Conservation (phyloP, 2,113 vertebrate genomes). For the Clinocottus analis region DNA sequence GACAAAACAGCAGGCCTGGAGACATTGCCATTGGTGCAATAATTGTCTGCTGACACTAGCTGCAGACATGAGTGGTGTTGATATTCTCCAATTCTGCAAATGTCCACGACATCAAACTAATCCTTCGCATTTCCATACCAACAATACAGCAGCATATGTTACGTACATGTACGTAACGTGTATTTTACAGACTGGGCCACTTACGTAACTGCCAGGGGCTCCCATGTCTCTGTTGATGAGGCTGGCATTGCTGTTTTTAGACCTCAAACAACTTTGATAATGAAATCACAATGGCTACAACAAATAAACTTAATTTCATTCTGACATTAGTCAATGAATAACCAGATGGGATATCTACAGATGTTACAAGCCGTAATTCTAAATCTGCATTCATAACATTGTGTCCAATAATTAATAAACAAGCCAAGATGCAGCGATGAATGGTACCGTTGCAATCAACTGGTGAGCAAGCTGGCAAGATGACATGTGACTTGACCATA, state of each 20-base stretch:
- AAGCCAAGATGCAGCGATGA: conserved; percentile 35
- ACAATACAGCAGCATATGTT: background rate
- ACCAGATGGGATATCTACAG: background rate
- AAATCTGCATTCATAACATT: conserved; percentile 41
- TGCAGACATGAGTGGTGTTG: background rate
- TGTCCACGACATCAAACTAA: background rate
- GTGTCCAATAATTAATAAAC: conserved; percentile 25
- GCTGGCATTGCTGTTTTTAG: background rate
- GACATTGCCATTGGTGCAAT: too few species aligned
- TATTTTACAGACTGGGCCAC: background rate
- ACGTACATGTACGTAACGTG: background rate
- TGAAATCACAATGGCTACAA: conserved; percentile 9
- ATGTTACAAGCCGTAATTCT: conserved; percentile 29
- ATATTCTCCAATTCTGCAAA: background rate
- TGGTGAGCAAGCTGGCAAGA: conserved; percentile 26
- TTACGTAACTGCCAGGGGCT: background rate
- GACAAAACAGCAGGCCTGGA: too few species aligned
- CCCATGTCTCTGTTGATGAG: background rate
- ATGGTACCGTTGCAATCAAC: conserved; percentile 43
- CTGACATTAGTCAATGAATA: conserved; percentile 2
- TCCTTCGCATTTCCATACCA: background rate
- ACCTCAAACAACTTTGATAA: background rate
- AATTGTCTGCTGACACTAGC: background rate
- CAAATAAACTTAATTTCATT: background rate
- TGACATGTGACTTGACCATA: conserved; percentile 46